phyloP scores from a whole-genome alignment of 2,888 invertebrate species.

The Yponomeuta cagnagella region DNA sequence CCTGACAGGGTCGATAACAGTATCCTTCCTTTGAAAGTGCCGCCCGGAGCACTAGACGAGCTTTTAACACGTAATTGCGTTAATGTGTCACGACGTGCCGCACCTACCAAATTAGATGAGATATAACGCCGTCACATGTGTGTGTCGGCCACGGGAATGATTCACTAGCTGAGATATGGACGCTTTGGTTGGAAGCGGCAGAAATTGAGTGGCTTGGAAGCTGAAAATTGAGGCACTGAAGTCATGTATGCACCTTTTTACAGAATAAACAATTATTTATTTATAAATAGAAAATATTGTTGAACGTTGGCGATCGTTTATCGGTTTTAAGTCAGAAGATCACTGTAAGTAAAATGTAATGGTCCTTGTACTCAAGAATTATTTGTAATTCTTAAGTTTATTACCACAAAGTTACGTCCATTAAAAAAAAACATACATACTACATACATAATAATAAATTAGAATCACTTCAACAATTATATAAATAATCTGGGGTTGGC shows the following conservation, averaged over 20 bases:
- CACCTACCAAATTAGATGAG: slow-evolving; percentile 53
- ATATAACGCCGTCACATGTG: slow-evolving; percentile 2
- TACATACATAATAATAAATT: no score
- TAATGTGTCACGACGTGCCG: slow-evolving; percentile 58
- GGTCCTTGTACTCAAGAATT: no score
- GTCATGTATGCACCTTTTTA: neutral
- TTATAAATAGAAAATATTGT: neutral
- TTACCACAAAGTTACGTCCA: no score
- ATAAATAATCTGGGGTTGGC: no score
- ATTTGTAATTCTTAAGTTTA: no score
- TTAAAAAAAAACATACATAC: no score
- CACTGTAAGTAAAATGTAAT: no score
- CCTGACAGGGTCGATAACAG: slow-evolving; percentile 24
- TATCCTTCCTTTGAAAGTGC: slow-evolving; percentile 46
- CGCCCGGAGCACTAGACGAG: slow-evolving; percentile 52
- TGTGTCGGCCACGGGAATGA: neutral
- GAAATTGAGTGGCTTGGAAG: neutral
- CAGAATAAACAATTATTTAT: no score
- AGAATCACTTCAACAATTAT: no score
- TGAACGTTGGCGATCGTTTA: no score
- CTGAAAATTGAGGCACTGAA: neutral
- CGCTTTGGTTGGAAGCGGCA: neutral
- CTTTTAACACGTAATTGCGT: slow-evolving; percentile 70
- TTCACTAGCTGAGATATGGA: neutral
- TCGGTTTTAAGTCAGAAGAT: no score